These are phyloP conservation scores for Halocynthia aurantium DNA, from an alignment of 23 tunicate genomes.

Conservation along the genomic window DNA sequence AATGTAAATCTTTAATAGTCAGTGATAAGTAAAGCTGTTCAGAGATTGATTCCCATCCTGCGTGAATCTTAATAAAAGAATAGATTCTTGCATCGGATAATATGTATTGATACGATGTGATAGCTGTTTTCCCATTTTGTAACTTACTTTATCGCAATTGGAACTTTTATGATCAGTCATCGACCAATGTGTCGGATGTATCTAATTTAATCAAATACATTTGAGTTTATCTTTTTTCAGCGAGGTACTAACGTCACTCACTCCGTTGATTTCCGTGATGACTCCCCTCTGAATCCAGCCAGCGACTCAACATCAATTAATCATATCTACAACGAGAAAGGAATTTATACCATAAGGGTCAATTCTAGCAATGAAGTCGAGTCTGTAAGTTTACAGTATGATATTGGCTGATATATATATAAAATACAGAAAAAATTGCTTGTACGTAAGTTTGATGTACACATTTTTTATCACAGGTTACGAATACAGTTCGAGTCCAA, in stretches of 20 bases:
- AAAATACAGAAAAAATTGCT: not conserved
- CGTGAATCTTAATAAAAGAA: no score
- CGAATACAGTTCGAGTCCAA: not conserved
- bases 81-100: no score
- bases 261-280: constrained; percentile 14
- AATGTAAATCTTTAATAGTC: not conserved
- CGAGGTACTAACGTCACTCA: constrained; percentile 26
- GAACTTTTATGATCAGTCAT: no score
- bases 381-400: not conserved
- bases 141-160: no score
- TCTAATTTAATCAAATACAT: not conserved
- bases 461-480: constrained; percentile 7
- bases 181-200: not conserved
- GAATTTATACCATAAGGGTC: constrained; percentile 28
- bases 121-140: no score
- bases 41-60: no score
- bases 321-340: constrained; percentile 9
- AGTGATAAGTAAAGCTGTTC: not conserved
- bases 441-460: not conserved
- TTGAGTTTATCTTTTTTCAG: not conserved
- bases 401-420: not conserved
- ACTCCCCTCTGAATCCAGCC: constrained; percentile 2
- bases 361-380: constrained; percentile 23
- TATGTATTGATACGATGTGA: no score
- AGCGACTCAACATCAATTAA: not conserved